Conservation (phyloP, 1,140 invertebrate species). For the Andricus grossulariae region DNA sequence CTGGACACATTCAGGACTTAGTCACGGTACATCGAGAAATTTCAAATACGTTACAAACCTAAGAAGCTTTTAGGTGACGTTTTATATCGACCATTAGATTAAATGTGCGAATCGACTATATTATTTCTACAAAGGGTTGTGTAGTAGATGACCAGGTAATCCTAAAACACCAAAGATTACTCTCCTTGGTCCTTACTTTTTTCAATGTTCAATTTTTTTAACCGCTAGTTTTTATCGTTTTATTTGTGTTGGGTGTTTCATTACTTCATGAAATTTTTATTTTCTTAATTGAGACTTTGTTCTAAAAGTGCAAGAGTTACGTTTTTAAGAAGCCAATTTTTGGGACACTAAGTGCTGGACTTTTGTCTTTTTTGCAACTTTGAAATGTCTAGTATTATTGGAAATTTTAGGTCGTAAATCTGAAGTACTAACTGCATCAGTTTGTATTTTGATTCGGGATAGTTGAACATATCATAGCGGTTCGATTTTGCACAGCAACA, state of each 20-base stretch:
- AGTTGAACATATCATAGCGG: conserved; percentile 26
- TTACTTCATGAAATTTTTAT: neutral
- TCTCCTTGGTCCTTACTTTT: neutral
- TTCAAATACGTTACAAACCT: conserved; percentile 85
- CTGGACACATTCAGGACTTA: conserved; percentile 90
- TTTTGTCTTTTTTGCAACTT: no score
- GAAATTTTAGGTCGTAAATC: neutral
- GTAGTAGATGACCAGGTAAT: conserved; percentile 16
- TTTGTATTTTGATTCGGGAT: conserved; percentile 3
- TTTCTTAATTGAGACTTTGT: neutral
- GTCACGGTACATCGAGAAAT: conserved; percentile 90
- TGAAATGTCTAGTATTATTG: neutral
- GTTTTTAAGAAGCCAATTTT: neutral
- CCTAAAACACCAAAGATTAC: neutral
- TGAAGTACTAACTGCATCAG: neutral
- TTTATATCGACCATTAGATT: conserved; percentile 64
- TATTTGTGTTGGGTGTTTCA: neutral
- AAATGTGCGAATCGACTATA: conserved; percentile 43
- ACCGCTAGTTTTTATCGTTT: neutral
- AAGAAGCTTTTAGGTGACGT: conserved; percentile 73
- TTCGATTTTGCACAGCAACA: conserved; percentile 26
- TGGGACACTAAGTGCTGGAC: no score
- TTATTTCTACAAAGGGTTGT: conserved; percentile 31
- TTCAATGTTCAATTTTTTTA: neutral
- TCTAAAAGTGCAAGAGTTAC: neutral